Conservation (phyloP, 2,797 vertebrate species). For the Macrochelys suwanniensis region DNA sequence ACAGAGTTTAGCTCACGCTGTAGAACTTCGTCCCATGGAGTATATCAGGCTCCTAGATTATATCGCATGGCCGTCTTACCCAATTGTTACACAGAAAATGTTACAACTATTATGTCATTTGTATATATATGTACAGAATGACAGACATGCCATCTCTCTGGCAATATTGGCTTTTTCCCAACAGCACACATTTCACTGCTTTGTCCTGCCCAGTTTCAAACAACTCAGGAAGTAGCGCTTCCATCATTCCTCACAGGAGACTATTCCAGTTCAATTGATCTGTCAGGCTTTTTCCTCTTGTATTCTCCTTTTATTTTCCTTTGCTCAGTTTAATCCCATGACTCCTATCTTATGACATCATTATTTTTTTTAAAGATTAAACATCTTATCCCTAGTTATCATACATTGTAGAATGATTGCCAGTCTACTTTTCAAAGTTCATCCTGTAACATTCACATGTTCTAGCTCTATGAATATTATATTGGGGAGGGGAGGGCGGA, state of each 20-base stretch:
- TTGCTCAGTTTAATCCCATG: not conserved
- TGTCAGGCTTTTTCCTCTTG: not conserved
- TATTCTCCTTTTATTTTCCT: not conserved
- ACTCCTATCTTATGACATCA: not conserved
- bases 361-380: not conserved
- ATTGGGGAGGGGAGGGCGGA: not conserved
- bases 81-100: not conserved
- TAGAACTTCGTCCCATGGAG: too few species aligned
- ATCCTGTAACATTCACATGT: rapidly evolving
- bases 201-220: not conserved
- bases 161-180: not conserved
- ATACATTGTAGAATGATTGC: not conserved
- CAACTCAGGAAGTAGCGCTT: not conserved
- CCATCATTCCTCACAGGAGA: not conserved
- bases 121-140: not conserved
- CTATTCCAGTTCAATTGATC: not conserved
- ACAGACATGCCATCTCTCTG: not conserved
- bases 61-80: not conserved
- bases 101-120: not conserved
- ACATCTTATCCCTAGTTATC: not conserved
- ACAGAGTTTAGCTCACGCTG: too few species aligned
- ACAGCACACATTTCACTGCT: not conserved
- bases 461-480: not conserved
- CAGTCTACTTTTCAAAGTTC: not conserved
- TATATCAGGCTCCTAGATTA: too few species aligned